phyloP scores from a whole-genome alignment of 2,888 invertebrate species.

The Lithosia quadra region DNA sequence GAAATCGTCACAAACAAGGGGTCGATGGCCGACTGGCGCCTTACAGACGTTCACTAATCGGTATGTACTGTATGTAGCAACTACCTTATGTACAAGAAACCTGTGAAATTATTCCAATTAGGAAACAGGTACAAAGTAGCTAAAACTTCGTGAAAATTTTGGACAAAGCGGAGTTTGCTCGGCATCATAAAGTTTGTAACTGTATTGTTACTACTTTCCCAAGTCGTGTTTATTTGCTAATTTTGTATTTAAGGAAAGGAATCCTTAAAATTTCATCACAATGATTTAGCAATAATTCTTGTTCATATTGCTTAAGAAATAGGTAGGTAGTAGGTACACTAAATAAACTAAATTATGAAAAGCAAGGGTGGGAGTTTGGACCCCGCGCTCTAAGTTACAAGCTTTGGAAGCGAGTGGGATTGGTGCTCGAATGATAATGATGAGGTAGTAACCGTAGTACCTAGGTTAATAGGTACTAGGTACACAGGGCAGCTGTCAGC shows the following conservation, averaged over 20 bases:
- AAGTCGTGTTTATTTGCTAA: conserved; percentile 13
- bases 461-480: too few relatives aligned
- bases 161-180: conserved; percentile 19
- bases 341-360: too few relatives aligned
- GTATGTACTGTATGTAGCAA: conserved; percentile 48
- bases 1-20: conserved; percentile 79
- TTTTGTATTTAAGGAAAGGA: neutral
- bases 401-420: too few relatives aligned
- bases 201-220: conserved; percentile 16
- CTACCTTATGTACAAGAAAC: conserved; percentile 32
- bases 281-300: conserved; percentile 1
- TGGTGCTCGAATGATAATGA: too few relatives aligned
- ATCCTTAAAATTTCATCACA: neutral
- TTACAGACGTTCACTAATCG: conserved; percentile 57
- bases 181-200: conserved; percentile 22
- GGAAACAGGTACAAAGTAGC: conserved; percentile 5
- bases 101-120: conserved; percentile 18
- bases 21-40: conserved; percentile 76
- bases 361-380: too few relatives aligned
- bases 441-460: too few relatives aligned
- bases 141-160: conserved; percentile 16
- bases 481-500: too few relatives aligned
- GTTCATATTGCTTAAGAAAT: neutral
- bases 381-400: too few relatives aligned
- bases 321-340: neutral